Conservation (phyloP, 2,888 invertebrate genomes). For the Acleris holmiana region DNA sequence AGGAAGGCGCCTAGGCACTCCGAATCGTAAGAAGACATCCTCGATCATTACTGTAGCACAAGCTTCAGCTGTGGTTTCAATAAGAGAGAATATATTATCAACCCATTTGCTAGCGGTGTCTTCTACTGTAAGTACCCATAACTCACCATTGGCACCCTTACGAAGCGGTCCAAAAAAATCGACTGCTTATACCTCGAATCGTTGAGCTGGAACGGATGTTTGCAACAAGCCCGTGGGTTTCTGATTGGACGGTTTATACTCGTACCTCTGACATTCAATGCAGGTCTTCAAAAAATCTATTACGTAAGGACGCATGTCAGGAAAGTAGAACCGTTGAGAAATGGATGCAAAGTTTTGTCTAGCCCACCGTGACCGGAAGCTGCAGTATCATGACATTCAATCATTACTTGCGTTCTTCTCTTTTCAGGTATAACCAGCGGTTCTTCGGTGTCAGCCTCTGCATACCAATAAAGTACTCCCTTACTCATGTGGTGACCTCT, state of each 20-base stretch:
- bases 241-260: not conserved
- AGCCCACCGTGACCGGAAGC: not conserved
- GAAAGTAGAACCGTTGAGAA: not conserved
- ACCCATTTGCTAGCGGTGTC: constrained; percentile 1
- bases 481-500: not conserved
- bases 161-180: not conserved
- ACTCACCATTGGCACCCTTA: not conserved
- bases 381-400: not conserved
- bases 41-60: not conserved
- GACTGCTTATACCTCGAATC: not conserved
- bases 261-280: not conserved
- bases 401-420: not conserved
- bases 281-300: not conserved
- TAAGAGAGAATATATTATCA: not conserved
- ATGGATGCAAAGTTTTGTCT: not conserved
- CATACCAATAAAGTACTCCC: not conserved
- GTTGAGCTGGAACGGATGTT: too few species aligned
- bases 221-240: too few species aligned
- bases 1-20: not conserved
- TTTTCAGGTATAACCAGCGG: too few species aligned
- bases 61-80: not conserved
- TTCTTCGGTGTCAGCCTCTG: not conserved
- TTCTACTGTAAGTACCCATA: not conserved
- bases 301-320: not conserved
- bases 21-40: not conserved